A percentile compares a stretch with the other conserved stretches of the same genome.
Conservation (phyloP, 92 coral and sea anemone genomes). For the Desmophyllum pertusum region DNA sequence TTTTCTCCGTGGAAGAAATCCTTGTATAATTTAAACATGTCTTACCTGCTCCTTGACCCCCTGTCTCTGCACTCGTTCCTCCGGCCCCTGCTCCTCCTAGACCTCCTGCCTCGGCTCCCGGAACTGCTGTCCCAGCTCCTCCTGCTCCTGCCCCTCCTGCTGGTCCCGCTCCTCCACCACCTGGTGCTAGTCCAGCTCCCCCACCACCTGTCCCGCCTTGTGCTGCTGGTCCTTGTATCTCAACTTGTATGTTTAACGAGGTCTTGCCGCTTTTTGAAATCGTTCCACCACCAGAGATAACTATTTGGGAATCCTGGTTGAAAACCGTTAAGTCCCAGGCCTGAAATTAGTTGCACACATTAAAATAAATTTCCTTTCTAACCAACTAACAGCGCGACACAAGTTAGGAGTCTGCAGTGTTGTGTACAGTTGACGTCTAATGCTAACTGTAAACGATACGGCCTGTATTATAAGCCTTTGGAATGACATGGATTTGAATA, state of each 20-base stretch:
- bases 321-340: background rate
- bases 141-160: background rate
- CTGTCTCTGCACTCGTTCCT: background rate
- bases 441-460: too few relatives aligned
- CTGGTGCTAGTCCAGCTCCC: background rate
- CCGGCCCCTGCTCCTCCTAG: background rate
- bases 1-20: too few relatives aligned
- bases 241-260: slow-evolving; percentile 9
- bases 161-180: background rate
- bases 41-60: background rate
- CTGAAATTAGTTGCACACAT: background rate
- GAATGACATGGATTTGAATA: too few relatives aligned
- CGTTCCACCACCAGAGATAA: slow-evolving; percentile 21
- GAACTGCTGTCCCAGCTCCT: background rate
- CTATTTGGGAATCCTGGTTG: background rate
- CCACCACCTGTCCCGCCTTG: background rate
- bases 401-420: too few relatives aligned
- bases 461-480: background rate
- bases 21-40: too few relatives aligned
- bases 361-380: too few relatives aligned
- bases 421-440: too few relatives aligned
- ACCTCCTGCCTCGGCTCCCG: background rate
- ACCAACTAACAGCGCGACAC: too few relatives aligned
- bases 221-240: background rate
- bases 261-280: background rate